Evolutionary conservation across 2,113 vertebrate genomes (phyloP).

Genomic region (Oreochromis aureus): DNA sequence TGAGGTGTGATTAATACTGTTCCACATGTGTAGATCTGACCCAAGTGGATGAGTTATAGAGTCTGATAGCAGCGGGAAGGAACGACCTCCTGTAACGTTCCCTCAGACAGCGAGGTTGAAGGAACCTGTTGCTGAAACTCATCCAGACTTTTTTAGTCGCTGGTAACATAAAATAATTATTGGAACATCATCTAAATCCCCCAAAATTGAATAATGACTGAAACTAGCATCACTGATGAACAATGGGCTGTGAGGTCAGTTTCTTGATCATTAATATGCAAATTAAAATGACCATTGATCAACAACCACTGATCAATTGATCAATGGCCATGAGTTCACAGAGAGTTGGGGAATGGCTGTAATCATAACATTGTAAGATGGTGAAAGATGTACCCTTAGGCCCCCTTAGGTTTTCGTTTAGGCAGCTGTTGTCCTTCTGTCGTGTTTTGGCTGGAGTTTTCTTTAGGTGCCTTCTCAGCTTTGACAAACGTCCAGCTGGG

Average conservation of each 20-base stretch:
- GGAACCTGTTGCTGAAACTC: not conserved
- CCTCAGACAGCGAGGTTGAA: not conserved
- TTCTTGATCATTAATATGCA: not conserved
- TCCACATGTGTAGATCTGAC: not conserved
- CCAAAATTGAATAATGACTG: not conserved
- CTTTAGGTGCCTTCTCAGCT: no score
- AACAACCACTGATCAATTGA: not conserved
- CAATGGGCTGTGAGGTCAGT: not conserved
- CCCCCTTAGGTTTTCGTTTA: no score
- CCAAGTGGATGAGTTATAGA: not conserved
- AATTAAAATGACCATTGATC: not conserved
- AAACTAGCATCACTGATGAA: not conserved
- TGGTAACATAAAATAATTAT: not conserved
- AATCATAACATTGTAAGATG: no score
- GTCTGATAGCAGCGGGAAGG: not conserved
- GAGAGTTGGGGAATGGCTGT: no score
- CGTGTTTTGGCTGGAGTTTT: no score
- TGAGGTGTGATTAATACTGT: not conserved
- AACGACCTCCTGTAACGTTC: not conserved
- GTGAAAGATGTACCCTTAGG: no score
- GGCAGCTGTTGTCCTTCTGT: no score
- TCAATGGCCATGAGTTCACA: not conserved
- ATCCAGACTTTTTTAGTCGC: not conserved
- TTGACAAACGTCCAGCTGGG: no score
- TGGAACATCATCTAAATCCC: not conserved